Conservation (phyloP, 2,888 invertebrate species). For the Eupithecia inturbata region DNA sequence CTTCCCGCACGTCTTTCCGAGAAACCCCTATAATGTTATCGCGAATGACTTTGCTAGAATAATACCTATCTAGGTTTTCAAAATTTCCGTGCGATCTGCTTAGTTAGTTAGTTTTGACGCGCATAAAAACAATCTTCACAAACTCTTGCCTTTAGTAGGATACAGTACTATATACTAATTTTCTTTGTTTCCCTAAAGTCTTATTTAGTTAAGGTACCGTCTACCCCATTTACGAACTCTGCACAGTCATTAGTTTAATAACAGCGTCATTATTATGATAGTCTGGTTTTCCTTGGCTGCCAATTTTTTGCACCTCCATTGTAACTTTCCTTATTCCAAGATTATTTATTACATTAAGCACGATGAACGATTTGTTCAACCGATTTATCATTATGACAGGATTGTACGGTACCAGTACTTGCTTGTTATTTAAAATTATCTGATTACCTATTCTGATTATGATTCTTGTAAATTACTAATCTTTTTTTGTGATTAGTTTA, state of each 20-base stretch:
- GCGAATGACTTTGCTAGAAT: no score
- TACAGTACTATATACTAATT: neutral
- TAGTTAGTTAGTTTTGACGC: neutral
- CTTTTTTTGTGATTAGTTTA: no score
- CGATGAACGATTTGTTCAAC: neutral
- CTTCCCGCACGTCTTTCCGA: neutral
- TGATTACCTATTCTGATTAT: neutral
- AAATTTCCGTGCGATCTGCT: neutral
- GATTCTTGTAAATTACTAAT: neutral
- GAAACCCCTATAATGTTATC: neutral
- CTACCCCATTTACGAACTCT: neutral
- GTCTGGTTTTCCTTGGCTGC: conserved; percentile 24
- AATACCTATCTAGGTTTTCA: no score
- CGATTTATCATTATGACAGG: conserved; percentile 18
- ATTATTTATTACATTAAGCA: conserved; percentile 27
- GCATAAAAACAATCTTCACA: neutral
- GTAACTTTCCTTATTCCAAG: conserved; percentile 33
- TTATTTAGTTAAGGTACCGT: neutral
- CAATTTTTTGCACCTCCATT: conserved; percentile 12
- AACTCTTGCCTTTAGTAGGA: neutral
- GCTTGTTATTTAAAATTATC: neutral
- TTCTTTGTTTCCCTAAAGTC: neutral
- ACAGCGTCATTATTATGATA: conserved; percentile 13
- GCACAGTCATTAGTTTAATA: conserved; percentile 32
- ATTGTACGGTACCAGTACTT: conserved; percentile 1